phyloP scores from a whole-genome alignment of 2,113 vertebrate genomes.

The Hyperoodon ampullatus region DNA sequence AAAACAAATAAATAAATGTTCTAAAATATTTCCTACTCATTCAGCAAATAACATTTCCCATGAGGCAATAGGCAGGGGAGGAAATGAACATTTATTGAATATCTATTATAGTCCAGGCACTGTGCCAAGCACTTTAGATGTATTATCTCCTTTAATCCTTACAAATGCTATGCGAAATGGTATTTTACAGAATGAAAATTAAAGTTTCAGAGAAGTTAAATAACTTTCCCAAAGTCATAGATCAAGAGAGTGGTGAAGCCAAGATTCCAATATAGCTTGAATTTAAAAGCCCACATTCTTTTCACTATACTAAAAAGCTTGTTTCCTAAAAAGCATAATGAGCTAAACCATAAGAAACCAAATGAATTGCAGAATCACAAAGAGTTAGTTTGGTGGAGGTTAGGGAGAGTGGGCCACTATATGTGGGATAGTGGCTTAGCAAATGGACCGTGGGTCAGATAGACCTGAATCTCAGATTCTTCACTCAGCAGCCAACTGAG shows the following conservation, averaged over 20 bases:
- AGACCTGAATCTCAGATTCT: neutral
- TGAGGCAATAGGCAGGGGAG: neutral
- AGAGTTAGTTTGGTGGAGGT: neutral
- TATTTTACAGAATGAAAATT: slow-evolving; percentile 14
- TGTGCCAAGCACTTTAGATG: neutral
- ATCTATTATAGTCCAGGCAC: neutral
- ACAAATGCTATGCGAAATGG: neutral
- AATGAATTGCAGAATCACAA: neutral
- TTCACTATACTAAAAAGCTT: neutral
- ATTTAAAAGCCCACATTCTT: slow-evolving; percentile 19
- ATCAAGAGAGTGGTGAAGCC: neutral
- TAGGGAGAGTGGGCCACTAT: neutral
- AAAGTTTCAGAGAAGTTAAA: slow-evolving; percentile 13
- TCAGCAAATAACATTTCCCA: slow-evolving; percentile 32
- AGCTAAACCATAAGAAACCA: neutral
- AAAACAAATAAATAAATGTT: slow-evolving; percentile 24
- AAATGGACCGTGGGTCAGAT: neutral
- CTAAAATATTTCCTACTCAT: slow-evolving; percentile 15
- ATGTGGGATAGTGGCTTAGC: neutral
- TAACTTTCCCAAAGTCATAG: neutral
- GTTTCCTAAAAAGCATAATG: neutral
- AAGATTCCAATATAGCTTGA: slow-evolving; percentile 29
- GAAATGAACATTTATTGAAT: neutral
- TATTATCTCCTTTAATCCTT: slow-evolving; percentile 12
- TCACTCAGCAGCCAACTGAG: neutral